These are phyloP conservation scores for Orthosia incerta DNA, from an alignment of 2,888 invertebrate genomes.

Conservation along the genomic window DNA sequence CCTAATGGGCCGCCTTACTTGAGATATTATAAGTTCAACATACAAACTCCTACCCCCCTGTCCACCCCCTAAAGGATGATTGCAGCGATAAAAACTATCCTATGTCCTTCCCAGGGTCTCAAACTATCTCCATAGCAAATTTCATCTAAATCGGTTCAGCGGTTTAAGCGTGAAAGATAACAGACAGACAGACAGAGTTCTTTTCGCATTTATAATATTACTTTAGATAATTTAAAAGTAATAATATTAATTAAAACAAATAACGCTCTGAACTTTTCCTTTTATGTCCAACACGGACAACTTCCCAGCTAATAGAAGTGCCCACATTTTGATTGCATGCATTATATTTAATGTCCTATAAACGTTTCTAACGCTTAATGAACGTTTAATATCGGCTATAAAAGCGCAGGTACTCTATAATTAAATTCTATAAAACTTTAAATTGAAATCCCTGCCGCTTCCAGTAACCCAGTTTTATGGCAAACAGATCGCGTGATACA, in stretches of 20 bases:
- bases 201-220: neutral
- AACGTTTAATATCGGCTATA: neutral
- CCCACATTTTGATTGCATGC: neutral
- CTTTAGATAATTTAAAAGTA: neutral
- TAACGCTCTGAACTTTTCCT: neutral
- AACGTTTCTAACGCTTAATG: neutral
- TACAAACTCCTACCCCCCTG: too few species aligned
- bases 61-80: too few species aligned
- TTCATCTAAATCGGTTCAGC: too few species aligned
- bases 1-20: too few species aligned
- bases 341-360: neutral
- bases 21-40: too few species aligned
- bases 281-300: neutral
- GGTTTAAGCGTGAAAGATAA: too few species aligned
- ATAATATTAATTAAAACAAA: neutral
- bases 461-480: conserved; percentile 66
- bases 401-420: conserved; percentile 33
- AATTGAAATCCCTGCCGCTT: conserved; percentile 66
- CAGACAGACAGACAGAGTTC: too few species aligned
- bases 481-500: conserved; percentile 70
- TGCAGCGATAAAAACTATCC: too few species aligned
- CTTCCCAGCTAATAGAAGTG: neutral
- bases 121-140: too few species aligned
- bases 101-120: too few species aligned
- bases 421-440: conserved; percentile 65